Conservation (phyloP, 2,888 invertebrate species). For the Apamea epomidion region DNA sequence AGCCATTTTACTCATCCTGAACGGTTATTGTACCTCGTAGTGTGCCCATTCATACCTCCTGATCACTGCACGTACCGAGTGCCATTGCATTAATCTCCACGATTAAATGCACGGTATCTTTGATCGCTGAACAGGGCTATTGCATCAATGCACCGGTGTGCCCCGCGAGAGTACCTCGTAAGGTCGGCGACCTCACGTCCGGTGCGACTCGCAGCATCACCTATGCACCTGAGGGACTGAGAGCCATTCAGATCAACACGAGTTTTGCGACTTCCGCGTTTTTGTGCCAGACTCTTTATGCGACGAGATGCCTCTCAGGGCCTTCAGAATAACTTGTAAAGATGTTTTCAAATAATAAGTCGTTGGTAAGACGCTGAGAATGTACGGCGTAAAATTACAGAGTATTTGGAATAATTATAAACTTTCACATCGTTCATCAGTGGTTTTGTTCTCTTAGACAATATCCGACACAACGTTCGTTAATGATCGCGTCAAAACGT, state of each 20-base stretch:
- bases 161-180: slow-evolving; percentile 1
- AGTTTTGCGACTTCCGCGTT: slow-evolving; percentile 40
- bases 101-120: slow-evolving; percentile 20
- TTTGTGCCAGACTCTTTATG: slow-evolving; percentile 34
- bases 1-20: slow-evolving; percentile 4
- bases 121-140: slow-evolving; percentile 14
- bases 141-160: slow-evolving; percentile 27
- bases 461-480: slow-evolving; percentile 43
- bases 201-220: slow-evolving; percentile 30
- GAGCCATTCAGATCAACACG: slow-evolving; percentile 24
- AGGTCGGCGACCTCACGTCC: slow-evolving; percentile 50
- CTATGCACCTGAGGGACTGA: slow-evolving; percentile 31
- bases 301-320: slow-evolving; percentile 11
- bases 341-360: neutral
- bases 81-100: slow-evolving; percentile 16
- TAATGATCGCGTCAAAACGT: slow-evolving; percentile 55
- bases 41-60: neutral
- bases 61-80: slow-evolving; percentile 12
- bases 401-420: slow-evolving; percentile 27
- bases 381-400: neutral
- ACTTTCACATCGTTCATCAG: slow-evolving; percentile 46
- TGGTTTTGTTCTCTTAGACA: slow-evolving; percentile 36
- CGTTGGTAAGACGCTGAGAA: neutral
- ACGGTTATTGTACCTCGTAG: neutral
- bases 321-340: slow-evolving; percentile 25